A percentile compares a stretch with the other conserved stretches of the same genome.
Conservation (phyloP, 2,888 invertebrate genomes). For the Acronicta alni region DNA sequence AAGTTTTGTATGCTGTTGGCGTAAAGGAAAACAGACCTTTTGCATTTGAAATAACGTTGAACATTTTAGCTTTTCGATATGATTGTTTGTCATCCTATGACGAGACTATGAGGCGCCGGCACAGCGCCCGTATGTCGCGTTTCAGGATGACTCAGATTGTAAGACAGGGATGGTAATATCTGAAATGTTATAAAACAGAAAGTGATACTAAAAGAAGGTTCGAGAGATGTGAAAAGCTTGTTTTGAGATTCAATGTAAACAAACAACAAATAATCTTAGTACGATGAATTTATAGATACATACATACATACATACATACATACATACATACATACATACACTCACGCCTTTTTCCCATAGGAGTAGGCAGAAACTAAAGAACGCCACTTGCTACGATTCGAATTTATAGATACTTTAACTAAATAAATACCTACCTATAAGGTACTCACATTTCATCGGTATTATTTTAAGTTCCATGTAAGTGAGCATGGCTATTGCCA, state of each 20-base stretch:
- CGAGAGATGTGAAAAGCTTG: constrained; percentile 9
- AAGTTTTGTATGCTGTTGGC: constrained; percentile 8
- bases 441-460: no score
- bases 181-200: constrained; percentile 9
- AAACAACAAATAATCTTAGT: constrained; percentile 8
- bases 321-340: no score
- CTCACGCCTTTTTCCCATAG: no score
- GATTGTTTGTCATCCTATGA: constrained; percentile 56
- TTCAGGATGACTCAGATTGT: constrained; percentile 38
- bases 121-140: constrained; percentile 46
- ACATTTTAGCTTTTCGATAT: background rate
- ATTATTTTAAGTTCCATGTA: no score
- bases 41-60: constrained; percentile 14
- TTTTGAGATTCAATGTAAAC: constrained; percentile 18
- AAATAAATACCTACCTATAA: no score
- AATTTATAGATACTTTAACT: no score
- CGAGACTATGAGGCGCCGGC: constrained; percentile 69
- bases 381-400: no score
- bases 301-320: no score
- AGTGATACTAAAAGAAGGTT: constrained; percentile 10
- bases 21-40: constrained; percentile 45
- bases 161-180: constrained; percentile 24
- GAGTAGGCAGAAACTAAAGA: no score
- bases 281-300: constrained; percentile 1
- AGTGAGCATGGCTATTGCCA: no score